phyloP scores from a whole-genome alignment of 2,888 invertebrate species.

The Yponomeuta sedellus region DNA sequence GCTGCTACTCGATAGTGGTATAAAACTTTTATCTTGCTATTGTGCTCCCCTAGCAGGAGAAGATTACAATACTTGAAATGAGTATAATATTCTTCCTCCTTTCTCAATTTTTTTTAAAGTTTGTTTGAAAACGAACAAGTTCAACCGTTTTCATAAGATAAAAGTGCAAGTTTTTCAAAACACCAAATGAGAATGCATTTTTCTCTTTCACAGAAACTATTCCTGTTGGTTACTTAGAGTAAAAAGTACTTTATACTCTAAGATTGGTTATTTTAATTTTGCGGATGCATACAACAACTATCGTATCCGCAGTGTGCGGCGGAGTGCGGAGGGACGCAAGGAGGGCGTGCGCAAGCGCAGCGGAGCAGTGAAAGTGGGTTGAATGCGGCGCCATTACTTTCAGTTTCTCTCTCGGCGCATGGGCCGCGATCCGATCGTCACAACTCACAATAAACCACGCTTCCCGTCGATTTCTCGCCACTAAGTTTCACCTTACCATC shows the following conservation, averaged over 20 bases:
- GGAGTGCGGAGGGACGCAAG: neutral
- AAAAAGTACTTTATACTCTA: no score
- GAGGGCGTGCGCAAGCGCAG: constrained; percentile 24
- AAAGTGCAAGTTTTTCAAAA: neutral
- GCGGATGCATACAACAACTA: neutral
- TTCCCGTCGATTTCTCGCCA: constrained; percentile 75
- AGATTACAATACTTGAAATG: no score
- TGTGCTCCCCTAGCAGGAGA: no score
- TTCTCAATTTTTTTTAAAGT: no score
- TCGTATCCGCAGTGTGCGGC: neutral
- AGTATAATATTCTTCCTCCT: no score
- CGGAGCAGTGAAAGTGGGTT: constrained; percentile 73
- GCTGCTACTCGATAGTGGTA: no score
- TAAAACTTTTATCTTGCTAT: no score
- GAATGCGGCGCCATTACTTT: constrained; percentile 72
- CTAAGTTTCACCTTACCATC: constrained; percentile 74
- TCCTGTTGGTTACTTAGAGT: no score
- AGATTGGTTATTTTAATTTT: neutral
- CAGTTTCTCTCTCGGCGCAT: constrained; percentile 69
- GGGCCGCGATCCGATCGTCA: constrained; percentile 67
- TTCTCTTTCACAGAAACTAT: no score
- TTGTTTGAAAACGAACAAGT: no score
- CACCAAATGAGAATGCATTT: neutral
- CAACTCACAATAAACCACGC: constrained; percentile 75
- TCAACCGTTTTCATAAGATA: no score